Conservation (phyloP, 1,140 invertebrate genomes). For the Cydia splendana region DNA sequence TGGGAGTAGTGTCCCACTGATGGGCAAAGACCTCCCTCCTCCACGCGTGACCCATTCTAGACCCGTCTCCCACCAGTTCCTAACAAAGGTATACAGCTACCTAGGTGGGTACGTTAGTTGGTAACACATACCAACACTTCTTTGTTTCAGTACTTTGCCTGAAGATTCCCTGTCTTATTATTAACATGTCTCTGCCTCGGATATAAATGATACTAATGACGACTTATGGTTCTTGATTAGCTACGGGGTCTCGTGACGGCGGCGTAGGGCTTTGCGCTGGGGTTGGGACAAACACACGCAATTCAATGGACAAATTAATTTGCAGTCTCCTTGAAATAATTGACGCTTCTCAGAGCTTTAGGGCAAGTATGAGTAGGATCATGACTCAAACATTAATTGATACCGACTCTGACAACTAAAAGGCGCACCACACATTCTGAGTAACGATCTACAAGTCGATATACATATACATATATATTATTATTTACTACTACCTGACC, state of each 20-base stretch:
- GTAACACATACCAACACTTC: no score
- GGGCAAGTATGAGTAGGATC: not conserved
- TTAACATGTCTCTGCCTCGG: not conserved
- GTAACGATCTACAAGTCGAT: no score
- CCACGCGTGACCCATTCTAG: no score
- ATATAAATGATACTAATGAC: constrained; percentile 2
- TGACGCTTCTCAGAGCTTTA: constrained; percentile 13
- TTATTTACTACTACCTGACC: no score
- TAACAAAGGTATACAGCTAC: no score
- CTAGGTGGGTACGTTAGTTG: no score
- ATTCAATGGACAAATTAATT: constrained; percentile 8
- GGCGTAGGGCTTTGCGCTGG: not conserved
- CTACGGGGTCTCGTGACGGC: not conserved
- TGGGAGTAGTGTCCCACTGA: no score
- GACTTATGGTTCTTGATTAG: constrained; percentile 7
- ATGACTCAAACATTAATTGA: not conserved
- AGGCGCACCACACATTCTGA: no score
- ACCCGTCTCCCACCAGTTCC: no score
- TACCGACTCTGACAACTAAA: not conserved
- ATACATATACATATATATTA: no score
- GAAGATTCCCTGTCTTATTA: not conserved
- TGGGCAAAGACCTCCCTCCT: no score
- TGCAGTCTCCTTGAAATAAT: constrained; percentile 20
- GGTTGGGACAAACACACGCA: constrained; percentile 2
- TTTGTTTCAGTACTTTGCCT: no score